Base-by-base conservation (phyloP, 2,888 invertebrate species). In the Drosophila birchii region DNA sequence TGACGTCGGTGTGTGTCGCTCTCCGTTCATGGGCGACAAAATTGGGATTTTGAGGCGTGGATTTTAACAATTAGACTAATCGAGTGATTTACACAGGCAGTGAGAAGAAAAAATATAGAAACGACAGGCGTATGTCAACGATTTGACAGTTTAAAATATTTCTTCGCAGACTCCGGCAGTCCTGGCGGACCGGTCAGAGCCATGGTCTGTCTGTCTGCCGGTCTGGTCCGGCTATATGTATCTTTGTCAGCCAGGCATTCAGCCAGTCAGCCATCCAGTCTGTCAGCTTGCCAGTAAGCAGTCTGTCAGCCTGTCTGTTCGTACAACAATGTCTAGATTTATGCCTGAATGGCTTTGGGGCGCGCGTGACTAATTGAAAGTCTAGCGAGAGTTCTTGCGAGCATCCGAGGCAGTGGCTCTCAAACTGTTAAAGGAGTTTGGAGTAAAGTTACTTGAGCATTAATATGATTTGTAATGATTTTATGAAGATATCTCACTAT, bases 111-210 rank as follows among this genome's bases (percentile, higher is more conserved):
- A 47, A 11, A n/a, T 32, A 62, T 62, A 56, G 58, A 62, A 81
- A 54, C 45, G 88, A 84, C 82, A 79, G 78, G 78, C 86, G 81
- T 80, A 79, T 86, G 86, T 84, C 86, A 88, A 79, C 80, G 60
- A 86, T 88, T 86, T 86, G 86, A 86, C 86, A 86, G 86, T 76
- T 88, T 86, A 81, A 86, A 86, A 86, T 84, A 86, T 88, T 86
- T 85, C 73, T 78, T 39, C 51, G 57, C 82, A 70, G 57, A 70
- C 68, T 67, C 51, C 36, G 68, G 26, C 57, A 51, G 56, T 49
- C 39, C 64, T 51, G 58, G 44, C 57, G 36, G 47, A 59, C 54
- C 45, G 73, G 70, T 61, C 61, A 79, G 76, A 79, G 78, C 56
- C 39, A 47, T 39, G 26, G 59, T n/a, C 29, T 9, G 38, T 34